phyloP scores from a whole-genome alignment of 1,140 invertebrate genomes.

The Ips nitidus region DNA sequence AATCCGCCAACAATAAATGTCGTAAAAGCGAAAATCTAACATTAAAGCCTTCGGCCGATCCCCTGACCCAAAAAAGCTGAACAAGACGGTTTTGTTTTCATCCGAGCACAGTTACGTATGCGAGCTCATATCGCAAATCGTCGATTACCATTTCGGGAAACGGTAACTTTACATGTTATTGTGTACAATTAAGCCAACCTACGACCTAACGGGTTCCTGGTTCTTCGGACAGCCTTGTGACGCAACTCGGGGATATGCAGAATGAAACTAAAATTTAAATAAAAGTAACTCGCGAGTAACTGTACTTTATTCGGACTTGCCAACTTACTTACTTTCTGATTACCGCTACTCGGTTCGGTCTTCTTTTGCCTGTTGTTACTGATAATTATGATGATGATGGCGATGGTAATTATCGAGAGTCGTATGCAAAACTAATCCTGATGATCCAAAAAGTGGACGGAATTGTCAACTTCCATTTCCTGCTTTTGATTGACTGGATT shows the following conservation, averaged over 20 bases:
- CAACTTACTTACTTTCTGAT: constrained; percentile 34
- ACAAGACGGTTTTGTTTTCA: constrained; percentile 29
- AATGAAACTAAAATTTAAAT: constrained; percentile 39
- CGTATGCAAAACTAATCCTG: background rate
- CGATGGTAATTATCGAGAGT: background rate
- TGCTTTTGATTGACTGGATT: background rate
- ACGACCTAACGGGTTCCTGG: constrained; percentile 25
- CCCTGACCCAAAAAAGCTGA: constrained; percentile 1
- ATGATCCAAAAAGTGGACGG: background rate
- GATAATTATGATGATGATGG: background rate
- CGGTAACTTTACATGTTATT: constrained; percentile 27
- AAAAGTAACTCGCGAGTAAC: constrained; percentile 35
- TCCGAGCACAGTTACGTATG: constrained; percentile 17
- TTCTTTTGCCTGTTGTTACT: background rate
- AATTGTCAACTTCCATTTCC: background rate
- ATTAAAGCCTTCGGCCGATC: no score
- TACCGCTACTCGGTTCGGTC: constrained; percentile 24
- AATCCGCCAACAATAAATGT: no score
- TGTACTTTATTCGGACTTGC: constrained; percentile 33
- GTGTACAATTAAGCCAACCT: constrained; percentile 32
- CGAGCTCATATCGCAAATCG: constrained; percentile 9
- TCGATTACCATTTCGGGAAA: constrained; percentile 25
- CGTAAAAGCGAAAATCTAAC: no score
- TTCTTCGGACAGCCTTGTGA: constrained; percentile 31
- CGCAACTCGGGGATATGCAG: constrained; percentile 33